phyloP scores from a whole-genome alignment of 2,888 invertebrate genomes.

The Drosophila borealis region DNA sequence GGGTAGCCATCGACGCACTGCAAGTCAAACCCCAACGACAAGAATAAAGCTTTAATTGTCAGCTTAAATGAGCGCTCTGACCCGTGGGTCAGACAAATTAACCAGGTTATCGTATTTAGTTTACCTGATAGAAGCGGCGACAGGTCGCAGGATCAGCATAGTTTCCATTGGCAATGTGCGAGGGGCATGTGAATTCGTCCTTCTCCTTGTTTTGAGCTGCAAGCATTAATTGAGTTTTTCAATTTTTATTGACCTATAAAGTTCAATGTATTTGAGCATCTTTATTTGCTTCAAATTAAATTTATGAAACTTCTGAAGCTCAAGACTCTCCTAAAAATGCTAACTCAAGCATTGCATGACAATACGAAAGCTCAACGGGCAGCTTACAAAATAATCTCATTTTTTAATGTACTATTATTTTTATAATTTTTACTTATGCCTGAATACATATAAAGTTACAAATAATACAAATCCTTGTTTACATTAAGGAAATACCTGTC shows the following conservation, averaged over 20 bases:
- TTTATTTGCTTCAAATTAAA: neutral
- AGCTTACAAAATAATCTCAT: no score
- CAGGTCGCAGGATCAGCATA: slow-evolving; percentile 95
- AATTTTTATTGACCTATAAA: neutral
- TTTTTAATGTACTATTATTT: no score
- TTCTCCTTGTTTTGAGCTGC: slow-evolving; percentile 83
- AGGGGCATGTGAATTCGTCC: slow-evolving; percentile 92
- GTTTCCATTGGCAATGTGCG: slow-evolving; percentile 93
- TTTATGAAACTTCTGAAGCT: neutral
- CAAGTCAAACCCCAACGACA: neutral
- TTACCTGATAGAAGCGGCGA: slow-evolving; percentile 94
- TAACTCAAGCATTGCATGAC: no score
- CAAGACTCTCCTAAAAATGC: no score
- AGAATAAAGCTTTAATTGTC: neutral
- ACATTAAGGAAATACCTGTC: no score
- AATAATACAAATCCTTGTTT: no score
- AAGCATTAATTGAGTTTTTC: slow-evolving; percentile 6
- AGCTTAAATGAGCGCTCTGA: slow-evolving; percentile 2
- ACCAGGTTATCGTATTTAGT: neutral
- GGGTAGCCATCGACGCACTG: slow-evolving; percentile 96
- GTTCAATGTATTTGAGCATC: neutral
- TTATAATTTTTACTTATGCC: no score
- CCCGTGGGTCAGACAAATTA: slow-evolving; percentile 8
- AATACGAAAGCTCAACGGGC: no score
- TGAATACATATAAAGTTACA: no score